Evolutionary conservation across 2,888 invertebrate species (phyloP), one percentile per base, ranked within the genome.

Genomic region (Hedychridium roseum): DNA sequence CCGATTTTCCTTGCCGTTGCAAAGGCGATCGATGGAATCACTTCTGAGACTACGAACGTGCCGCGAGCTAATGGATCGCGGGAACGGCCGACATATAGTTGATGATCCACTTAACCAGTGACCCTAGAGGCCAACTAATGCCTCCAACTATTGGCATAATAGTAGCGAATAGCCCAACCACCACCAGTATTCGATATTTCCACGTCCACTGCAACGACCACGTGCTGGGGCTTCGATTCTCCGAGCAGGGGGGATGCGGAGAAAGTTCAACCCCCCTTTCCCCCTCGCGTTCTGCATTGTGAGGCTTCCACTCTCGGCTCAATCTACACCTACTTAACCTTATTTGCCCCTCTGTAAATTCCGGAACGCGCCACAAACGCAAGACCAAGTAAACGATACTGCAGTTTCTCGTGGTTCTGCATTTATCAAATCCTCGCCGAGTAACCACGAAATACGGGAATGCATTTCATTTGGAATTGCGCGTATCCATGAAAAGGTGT

Each of bases 321-420:
- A 71, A 73, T 71, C 70, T 73, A 61, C 66, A 64, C 52, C 66
- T 70, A 73, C 71, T 76, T 76, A 73, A 73, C 74, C 74, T 66
- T 73, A 69, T 76, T 76, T 62, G 54, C 56, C 51, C 56, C 35
- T 44, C 50, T 52, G 56, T 55, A 50, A 60, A 57, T 60, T 53
- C 45, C 41, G 36, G 43, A 47, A 50, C 50, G 35, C 34, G 30
- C 34, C 47, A n/a, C n/a, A n/a, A n/a, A n/a, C n/a, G n/a, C n/a
- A n/a, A n/a, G n/a, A n/a, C n/a, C n/a, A n/a, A n/a, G n/a, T n/a
- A n/a, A n/a, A n/a, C n/a, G n/a, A n/a, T n/a, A n/a, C n/a, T n/a
- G n/a, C n/a, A n/a, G n/a, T n/a, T n/a, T n/a, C n/a, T n/a, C n/a
- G n/a, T n/a, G n/a, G n/a, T n/a, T n/a, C n/a, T n/a, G n/a, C n/a